These are phyloP conservation scores for Euspilapteryx auroguttella DNA, from an alignment of 2,888 invertebrate genomes.

Conservation along the genomic window DNA sequence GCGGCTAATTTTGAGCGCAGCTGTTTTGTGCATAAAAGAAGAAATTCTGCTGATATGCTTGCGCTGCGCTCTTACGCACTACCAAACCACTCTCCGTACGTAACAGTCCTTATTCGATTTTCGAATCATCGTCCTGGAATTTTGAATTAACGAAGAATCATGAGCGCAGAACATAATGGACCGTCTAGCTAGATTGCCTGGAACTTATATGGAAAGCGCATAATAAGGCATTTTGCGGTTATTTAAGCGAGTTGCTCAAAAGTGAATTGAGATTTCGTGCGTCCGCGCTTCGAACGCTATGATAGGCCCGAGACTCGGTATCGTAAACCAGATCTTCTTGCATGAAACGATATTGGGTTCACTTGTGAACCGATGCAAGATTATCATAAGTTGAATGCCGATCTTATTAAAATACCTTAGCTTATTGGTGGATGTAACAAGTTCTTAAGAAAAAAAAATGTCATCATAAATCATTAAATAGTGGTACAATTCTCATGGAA, in stretches of 20 bases:
- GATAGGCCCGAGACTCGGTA: too few relatives aligned
- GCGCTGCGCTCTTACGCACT: too few relatives aligned
- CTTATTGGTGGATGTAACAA: too few relatives aligned
- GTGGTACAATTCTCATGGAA: not conserved
- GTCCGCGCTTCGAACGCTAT: too few relatives aligned
- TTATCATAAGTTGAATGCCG: slow-evolving; percentile 17
- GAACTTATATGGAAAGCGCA: slow-evolving; percentile 57
- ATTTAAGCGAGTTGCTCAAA: slow-evolving; percentile 52
- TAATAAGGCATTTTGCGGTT: slow-evolving; percentile 60
- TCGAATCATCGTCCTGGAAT: too few relatives aligned
- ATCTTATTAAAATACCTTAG: slow-evolving; percentile 33
- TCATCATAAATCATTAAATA: not conserved
- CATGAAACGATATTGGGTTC: slow-evolving; percentile 39
- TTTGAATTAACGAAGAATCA: slow-evolving; percentile 47
- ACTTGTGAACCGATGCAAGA: slow-evolving; percentile 37
- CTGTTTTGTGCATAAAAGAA: too few relatives aligned
- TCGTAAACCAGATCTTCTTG: slow-evolving; percentile 41
- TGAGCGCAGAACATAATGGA: slow-evolving; percentile 40
- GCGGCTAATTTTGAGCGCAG: slow-evolving; percentile 24
- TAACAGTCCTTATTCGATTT: too few relatives aligned
- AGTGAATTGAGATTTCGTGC: slow-evolving; percentile 56
- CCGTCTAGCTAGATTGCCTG: slow-evolving; percentile 44
- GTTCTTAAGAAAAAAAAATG: not conserved
- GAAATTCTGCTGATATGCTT: too few relatives aligned
- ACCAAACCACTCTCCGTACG: too few relatives aligned